Percentiles rank a stretch among this genome's conserved stretches.
Evolutionary conservation across 1,140 invertebrate species (phyloP).

Genomic region (Euborellia annulipes): DNA sequence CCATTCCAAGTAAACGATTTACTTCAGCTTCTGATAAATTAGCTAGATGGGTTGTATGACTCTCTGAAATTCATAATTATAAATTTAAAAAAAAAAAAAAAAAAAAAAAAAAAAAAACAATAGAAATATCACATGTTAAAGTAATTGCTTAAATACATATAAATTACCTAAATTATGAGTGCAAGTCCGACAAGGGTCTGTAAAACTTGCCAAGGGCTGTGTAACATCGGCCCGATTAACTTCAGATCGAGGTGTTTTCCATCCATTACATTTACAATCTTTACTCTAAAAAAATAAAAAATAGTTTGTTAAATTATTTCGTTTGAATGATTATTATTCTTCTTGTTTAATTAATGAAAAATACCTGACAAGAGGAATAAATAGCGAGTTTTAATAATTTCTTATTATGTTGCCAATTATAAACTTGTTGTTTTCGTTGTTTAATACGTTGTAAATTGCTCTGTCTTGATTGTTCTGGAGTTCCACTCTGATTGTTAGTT

Average conservation of each 20-base stretch:
- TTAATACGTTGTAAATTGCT: constrained; percentile 75
- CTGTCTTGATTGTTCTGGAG: constrained; percentile 32
- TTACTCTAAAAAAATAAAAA: constrained; percentile 31
- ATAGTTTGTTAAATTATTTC: no score
- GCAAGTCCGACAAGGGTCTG: constrained; percentile 63
- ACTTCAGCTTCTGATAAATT: constrained; percentile 56
- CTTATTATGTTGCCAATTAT: constrained; percentile 61
- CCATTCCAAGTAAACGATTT: constrained; percentile 69
- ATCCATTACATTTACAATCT: constrained; percentile 72
- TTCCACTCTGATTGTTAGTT: no score
- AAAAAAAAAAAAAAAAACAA: no score
- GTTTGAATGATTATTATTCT: no score
- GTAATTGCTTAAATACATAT: not conserved
- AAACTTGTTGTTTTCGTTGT: constrained; percentile 60
- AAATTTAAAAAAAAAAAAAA: no score
- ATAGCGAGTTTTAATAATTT: constrained; percentile 79
- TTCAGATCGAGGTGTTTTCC: constrained; percentile 65
- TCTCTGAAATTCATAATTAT: constrained; percentile 30
- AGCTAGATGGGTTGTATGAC: constrained; percentile 66
- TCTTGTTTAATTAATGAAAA: no score
- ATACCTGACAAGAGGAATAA: constrained; percentile 79
- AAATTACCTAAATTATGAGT: constrained; percentile 53
- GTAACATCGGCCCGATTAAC: constrained; percentile 36
- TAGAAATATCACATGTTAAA: no score
- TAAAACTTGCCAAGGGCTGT: constrained; percentile 32